Percentiles rank a stretch among this genome's conserved stretches.
phyloP scores from a whole-genome alignment of 2,113 vertebrate species.

The Pterocles burchelli region DNA sequence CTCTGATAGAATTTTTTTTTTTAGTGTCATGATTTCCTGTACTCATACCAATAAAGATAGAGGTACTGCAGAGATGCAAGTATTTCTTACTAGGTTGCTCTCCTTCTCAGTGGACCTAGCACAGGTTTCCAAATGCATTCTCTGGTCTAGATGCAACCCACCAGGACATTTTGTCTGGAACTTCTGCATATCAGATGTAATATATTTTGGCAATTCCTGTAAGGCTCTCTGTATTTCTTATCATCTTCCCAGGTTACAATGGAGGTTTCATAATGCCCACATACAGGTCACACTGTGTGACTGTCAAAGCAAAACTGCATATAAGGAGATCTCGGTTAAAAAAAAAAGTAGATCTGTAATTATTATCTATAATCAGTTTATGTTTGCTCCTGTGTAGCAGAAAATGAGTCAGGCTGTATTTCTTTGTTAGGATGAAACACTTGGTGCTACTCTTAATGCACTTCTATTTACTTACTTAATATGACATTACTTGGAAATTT shows the following conservation, averaged over 20 bases:
- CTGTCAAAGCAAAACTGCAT: neutral
- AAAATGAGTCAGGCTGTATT: neutral
- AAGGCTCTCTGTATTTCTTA: neutral
- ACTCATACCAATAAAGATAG: neutral
- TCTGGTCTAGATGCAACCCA: neutral
- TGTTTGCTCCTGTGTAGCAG: neutral
- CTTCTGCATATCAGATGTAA: neutral
- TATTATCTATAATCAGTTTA: neutral
- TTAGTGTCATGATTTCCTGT: neutral
- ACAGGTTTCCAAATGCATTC: neutral
- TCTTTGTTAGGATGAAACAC: neutral
- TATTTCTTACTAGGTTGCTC: neutral
- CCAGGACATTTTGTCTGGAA: neutral
- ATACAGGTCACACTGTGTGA: neutral
- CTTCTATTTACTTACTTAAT: neutral
- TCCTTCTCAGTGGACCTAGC: neutral
- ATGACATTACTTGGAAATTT: neutral
- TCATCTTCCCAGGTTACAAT: neutral
- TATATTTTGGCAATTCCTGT: neutral
- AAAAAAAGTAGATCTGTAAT: neutral
- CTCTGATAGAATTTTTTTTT: neutral
- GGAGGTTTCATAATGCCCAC: neutral
- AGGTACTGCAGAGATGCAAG: neutral
- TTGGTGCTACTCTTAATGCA: rapidly evolving
- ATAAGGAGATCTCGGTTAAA: neutral